A percentile compares a stretch with the other conserved stretches of the same genome.
phyloP scores from a whole-genome alignment of 2,888 invertebrate species.

The Thymelicus lineola region DNA sequence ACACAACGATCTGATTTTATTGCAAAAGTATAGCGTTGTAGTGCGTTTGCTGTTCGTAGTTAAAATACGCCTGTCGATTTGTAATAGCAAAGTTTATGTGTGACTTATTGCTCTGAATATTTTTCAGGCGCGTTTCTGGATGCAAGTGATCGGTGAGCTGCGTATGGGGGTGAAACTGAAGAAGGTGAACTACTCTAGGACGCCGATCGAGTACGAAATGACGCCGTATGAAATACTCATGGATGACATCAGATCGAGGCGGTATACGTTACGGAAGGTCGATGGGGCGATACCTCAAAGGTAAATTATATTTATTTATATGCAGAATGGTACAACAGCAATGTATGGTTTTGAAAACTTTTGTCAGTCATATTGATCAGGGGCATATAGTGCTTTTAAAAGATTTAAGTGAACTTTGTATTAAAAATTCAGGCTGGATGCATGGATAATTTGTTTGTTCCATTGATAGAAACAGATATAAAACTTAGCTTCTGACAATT shows the following conservation, averaged over 20 bases:
- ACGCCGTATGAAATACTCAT: conserved; percentile 98
- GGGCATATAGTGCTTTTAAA: no score
- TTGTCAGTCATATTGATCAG: not conserved
- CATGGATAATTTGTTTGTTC: no score
- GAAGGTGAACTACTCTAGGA: conserved; percentile 91
- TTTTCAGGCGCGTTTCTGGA: conserved; percentile 95
- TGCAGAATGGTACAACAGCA: not conserved
- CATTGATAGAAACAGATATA: no score
- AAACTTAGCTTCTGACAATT: no score
- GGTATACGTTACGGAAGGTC: conserved; percentile 95
- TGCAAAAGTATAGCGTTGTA: conserved; percentile 1
- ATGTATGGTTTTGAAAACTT: not conserved
- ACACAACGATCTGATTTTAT: not conserved
- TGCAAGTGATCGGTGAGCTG: conserved; percentile 96
- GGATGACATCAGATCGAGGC: conserved; percentile 96
- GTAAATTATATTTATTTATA: conserved; percentile 53
- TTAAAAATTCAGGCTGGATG: no score
- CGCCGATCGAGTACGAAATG: conserved; percentile 95
- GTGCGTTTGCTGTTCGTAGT: conserved; percentile 27
- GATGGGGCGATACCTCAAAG: conserved; percentile 92
- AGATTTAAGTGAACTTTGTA: no score
- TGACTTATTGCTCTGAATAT: conserved; percentile 46
- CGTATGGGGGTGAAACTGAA: conserved; percentile 96
- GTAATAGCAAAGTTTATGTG: conserved; percentile 51
- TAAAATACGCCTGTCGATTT: conserved; percentile 49